Evolutionary conservation across 1,140 invertebrate genomes (phyloP), one percentile per base, ranked within the genome.

Genomic region (Polyergus mexicanus): DNA sequence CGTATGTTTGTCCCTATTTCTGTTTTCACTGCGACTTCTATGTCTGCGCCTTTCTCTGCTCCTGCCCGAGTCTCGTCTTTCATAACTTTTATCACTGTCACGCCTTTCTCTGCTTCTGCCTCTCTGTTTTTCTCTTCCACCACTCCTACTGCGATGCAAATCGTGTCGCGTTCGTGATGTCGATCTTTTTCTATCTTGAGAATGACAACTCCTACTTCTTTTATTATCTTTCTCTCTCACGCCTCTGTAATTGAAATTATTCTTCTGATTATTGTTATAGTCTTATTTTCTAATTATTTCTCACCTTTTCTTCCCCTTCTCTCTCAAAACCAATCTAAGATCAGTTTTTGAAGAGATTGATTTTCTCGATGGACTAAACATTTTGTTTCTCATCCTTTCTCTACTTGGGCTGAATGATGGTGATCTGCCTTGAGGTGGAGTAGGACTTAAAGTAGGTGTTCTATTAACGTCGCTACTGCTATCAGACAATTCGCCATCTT

Each of bases 401-500:
- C 85, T 86, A 51, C 41, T 77, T 8, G 89, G 85, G 47, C 89
- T 91, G 16, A 89, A 84, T 1, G 86, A 85, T 22, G 63, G 58
- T 81, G 81, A 89, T 77, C 84, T 88, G 35, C 60, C 71, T 41
- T 41, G 84, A 71, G 91, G 74, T 7, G 93, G 91, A 4, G 93
- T 92, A 63, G 93, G 94, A 92, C 92, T 95, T 47, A 95, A 84
- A 19, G 92, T 95, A 51, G 92, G 92, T 22, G 91, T 95, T 84
- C 95, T 95, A 65, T 96, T 95, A 35, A 95, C 94, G 25, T 95
- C 96, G 25, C 95, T 96, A 10, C 95, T 96, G 11, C 78, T 83
- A 56, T 97, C 96, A 41, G 95, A 95, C 56, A 96, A 93, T 95
- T 96, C 96, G 1, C 96, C 96, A 89, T 97, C 96, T 94, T 97